These are phyloP conservation scores for Spheniscus mendiculus DNA, from an alignment of 2,113 vertebrate genomes.

Conservation along the genomic window DNA sequence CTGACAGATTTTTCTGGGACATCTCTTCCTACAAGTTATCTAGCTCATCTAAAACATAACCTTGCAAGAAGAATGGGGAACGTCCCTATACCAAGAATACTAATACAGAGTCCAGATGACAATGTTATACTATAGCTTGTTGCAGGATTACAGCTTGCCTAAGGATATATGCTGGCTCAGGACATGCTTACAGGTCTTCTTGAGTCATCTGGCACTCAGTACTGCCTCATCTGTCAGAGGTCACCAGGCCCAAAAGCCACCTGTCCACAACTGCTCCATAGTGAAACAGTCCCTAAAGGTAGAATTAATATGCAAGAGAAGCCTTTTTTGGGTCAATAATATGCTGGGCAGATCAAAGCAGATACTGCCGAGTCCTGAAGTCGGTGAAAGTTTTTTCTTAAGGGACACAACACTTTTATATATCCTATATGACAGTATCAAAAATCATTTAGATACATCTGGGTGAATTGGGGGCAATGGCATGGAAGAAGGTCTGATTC, in stretches of 20 bases:
- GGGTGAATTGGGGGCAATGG: rapidly evolving
- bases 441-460: background rate
- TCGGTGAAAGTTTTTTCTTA: background rate
- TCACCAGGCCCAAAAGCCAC: background rate
- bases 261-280: rapidly evolving
- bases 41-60: background rate
- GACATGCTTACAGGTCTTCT: background rate
- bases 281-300: background rate
- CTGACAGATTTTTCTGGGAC: background rate
- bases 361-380: background rate
- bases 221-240: background rate
- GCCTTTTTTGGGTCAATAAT: background rate
- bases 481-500: background rate
- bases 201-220: background rate
- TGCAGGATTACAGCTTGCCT: background rate
- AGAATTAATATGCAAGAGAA: background rate
- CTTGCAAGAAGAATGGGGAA: background rate
- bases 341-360: background rate
- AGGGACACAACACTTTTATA: no score
- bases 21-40: background rate
- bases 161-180: background rate
- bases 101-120: background rate
- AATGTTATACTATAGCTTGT: background rate
- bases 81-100: background rate
- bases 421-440: background rate